These are phyloP conservation scores for Adineta ricciae DNA, from an alignment of 2,888 invertebrate species.

Conservation along the genomic window DNA sequence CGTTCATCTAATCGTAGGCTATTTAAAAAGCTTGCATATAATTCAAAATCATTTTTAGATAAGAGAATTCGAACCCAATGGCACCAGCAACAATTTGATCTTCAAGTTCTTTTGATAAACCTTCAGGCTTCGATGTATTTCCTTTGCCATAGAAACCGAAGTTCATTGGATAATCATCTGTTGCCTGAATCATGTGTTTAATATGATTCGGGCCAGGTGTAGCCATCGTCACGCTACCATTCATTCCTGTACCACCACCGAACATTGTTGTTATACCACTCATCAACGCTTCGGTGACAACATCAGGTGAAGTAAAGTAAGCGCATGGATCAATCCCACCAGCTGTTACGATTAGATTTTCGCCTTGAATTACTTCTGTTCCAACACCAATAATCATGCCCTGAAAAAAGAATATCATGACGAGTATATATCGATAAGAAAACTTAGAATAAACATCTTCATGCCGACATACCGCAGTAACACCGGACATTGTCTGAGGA, in stretches of 20 bases:
- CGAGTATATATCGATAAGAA: not conserved
- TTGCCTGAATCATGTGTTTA: constrained; percentile 46
- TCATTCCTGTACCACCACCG: constrained; percentile 47
- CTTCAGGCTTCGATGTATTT: constrained; percentile 37
- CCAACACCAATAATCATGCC: constrained; percentile 43
- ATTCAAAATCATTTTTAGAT: not conserved
- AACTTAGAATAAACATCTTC: constrained; percentile 35
- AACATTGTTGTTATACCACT: constrained; percentile 46
- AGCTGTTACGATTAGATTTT: constrained; percentile 44
- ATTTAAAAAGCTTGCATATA: constrained; percentile 2
- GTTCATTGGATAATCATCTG: constrained; percentile 46
- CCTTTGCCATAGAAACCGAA: constrained; percentile 48
- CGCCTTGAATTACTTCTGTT: constrained; percentile 46
- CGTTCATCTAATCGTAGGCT: constrained; percentile 47
- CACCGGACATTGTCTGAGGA: constrained; percentile 45
- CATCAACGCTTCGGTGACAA: constrained; percentile 42
- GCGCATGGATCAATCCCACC: constrained; percentile 39
- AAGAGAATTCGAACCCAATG: constrained; percentile 38
- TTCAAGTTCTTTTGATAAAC: constrained; percentile 39
- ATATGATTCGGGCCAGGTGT: constrained; percentile 46
- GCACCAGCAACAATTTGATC: constrained; percentile 46
- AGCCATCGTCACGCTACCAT: constrained; percentile 45
- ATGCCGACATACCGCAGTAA: constrained; percentile 34
- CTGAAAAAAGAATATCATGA: constrained; percentile 34
- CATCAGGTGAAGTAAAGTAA: constrained; percentile 24